Conservation (phyloP, 2,113 vertebrate species). For the Barbus barbus region DNA sequence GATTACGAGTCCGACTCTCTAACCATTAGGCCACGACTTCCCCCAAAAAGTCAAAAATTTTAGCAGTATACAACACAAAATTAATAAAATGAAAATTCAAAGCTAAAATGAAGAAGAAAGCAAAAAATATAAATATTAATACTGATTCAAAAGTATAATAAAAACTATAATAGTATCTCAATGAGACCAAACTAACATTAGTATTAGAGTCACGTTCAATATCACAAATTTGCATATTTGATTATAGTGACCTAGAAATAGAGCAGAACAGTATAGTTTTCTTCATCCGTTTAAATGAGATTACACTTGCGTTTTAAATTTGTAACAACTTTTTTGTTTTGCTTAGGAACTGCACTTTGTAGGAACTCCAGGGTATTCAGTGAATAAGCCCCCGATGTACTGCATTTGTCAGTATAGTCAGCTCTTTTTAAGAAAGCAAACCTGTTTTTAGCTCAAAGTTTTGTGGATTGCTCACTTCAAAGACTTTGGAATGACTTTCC, state of each 20-base stretch:
- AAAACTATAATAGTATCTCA: too few relatives aligned
- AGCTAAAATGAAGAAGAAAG: too few relatives aligned
- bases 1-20: too few relatives aligned
- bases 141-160: too few relatives aligned
- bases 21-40: too few relatives aligned
- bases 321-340: neutral
- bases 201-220: neutral
- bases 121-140: too few relatives aligned
- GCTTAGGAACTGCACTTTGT: conserved; percentile 2
- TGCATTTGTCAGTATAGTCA: conserved; percentile 13
- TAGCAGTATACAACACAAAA: too few relatives aligned
- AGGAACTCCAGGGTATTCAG: neutral
- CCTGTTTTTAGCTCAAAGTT: neutral
- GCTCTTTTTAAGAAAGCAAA: conserved; percentile 6
- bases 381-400: neutral
- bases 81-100: too few relatives aligned
- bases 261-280: neutral
- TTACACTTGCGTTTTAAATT: neutral
- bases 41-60: too few relatives aligned
- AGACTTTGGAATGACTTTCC: conserved; percentile 11
- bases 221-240: neutral
- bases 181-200: too few relatives aligned
- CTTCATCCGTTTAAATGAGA: neutral
- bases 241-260: neutral
- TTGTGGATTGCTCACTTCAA: neutral